These are phyloP conservation scores for Columba guinea DNA, from an alignment of 2,797 vertebrate genomes.

Conservation along the genomic window DNA sequence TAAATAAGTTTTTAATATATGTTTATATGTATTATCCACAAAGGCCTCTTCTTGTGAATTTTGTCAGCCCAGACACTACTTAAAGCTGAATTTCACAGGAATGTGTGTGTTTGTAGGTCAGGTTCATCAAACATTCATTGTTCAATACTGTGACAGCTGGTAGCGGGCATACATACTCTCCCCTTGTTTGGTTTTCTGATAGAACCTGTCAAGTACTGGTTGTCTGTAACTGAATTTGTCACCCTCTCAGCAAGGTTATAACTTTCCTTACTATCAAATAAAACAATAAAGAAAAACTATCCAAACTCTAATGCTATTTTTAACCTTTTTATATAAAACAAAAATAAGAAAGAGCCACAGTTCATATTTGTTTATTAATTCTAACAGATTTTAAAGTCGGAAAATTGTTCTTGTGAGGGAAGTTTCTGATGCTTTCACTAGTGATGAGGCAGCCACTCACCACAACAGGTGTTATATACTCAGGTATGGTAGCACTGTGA, in stretches of 20 bases:
- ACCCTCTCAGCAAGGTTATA: conserved; percentile 71
- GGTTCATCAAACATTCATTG: conserved; percentile 80
- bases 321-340: conserved; percentile 20
- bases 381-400: not conserved
- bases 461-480: not conserved
- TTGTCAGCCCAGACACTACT: conserved; percentile 69
- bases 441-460: not conserved
- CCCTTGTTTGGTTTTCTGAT: conserved; percentile 81
- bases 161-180: conserved; percentile 52
- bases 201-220: conserved; percentile 75
- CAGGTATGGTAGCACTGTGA: not conserved
- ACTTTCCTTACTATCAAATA: conserved; percentile 65
- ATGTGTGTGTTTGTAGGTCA: conserved; percentile 77
- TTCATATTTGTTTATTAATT: not conserved
- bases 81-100: conserved; percentile 66
- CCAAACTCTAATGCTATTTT: not conserved
- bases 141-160: conserved; percentile 78
- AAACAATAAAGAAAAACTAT: conserved; percentile 55
- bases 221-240: conserved; percentile 77
- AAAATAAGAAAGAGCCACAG: not conserved
- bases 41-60: conserved; percentile 71
- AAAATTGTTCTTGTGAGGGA: not conserved
- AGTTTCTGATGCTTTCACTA: not conserved
- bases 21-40: conserved; percentile 29
- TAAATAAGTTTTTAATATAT: conserved; percentile 37